These are phyloP conservation scores for Brachyopa scutellaris DNA, from an alignment of 2,888 invertebrate genomes.

Conservation along the genomic window DNA sequence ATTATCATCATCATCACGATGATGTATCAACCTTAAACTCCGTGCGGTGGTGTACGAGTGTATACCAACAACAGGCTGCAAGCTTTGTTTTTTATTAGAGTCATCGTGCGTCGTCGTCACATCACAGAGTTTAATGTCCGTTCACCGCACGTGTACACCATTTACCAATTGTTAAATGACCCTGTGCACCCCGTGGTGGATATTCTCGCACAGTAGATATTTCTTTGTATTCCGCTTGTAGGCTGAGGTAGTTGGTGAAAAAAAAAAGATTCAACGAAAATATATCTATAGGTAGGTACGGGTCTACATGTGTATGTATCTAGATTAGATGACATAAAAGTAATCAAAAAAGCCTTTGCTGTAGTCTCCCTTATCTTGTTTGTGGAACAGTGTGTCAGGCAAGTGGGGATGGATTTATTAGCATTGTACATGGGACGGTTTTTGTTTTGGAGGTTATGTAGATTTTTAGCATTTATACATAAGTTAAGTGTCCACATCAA, in stretches of 20 bases:
- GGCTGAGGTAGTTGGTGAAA: conserved; percentile 24
- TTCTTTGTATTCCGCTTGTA: not conserved
- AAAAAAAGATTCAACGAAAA: conserved; percentile 28
- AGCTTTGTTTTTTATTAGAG: conserved; percentile 1
- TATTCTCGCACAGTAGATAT: conserved; percentile 12
- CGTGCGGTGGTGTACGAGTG: conserved; percentile 7
- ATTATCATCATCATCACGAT: not conserved
- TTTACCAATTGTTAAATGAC: conserved; percentile 53
- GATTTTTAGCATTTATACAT: too few species aligned
- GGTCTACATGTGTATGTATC: too few species aligned
- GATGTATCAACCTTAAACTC: conserved; percentile 3
- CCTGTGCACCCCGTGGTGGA: conserved; percentile 34
- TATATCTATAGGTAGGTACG: too few species aligned
- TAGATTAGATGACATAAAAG: conserved; percentile 24
- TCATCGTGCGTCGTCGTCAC: conserved; percentile 52
- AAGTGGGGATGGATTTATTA: not conserved
- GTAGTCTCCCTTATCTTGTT: not conserved
- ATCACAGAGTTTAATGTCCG: conserved; percentile 62
- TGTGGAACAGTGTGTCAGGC: conserved; percentile 28
- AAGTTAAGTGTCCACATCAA: too few species aligned
- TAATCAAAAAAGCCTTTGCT: conserved; percentile 22
- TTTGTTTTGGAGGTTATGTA: not conserved
- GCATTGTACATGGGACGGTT: not conserved
- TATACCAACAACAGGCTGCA: conserved; percentile 39
- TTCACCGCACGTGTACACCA: conserved; percentile 67